phyloP scores from a whole-genome alignment of 2,888 invertebrate genomes.

The Phrixothrix hirtus region DNA sequence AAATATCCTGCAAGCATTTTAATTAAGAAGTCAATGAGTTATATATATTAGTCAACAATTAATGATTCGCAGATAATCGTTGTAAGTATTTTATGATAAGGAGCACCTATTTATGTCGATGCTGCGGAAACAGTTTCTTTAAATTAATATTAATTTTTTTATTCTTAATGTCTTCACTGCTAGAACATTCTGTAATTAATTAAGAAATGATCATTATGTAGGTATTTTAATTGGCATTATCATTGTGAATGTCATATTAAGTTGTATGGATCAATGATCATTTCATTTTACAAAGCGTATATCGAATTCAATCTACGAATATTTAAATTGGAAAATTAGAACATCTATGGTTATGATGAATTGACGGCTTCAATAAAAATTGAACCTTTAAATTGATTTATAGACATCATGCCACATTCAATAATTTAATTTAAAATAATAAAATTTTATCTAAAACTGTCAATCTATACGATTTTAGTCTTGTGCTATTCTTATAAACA shows the following conservation, averaged over 20 bases:
- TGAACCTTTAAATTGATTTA: slow-evolving; percentile 2
- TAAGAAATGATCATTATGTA: slow-evolving; percentile 12
- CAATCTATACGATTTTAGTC: too few species aligned
- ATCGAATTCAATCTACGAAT: slow-evolving; percentile 12
- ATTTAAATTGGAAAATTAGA: slow-evolving; percentile 21
- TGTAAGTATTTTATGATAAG: not conserved
- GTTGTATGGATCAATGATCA: slow-evolving; percentile 22
- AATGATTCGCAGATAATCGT: too few species aligned
- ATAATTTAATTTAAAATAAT: not conserved
- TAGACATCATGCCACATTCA: not conserved
- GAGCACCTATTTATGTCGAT: not conserved
- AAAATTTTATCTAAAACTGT: not conserved
- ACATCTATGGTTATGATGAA: slow-evolving; percentile 23
- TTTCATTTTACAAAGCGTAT: slow-evolving; percentile 13
- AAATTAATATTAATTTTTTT: slow-evolving; percentile 3
- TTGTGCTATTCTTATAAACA: too few species aligned
- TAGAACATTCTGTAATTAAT: slow-evolving; percentile 10
- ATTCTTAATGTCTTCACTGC: not conserved
- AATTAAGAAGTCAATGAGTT: too few species aligned
- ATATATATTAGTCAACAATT: too few species aligned
- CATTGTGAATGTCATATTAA: slow-evolving; percentile 19
- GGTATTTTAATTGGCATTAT: slow-evolving; percentile 28
- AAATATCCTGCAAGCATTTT: too few species aligned
- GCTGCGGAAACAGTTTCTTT: not conserved
- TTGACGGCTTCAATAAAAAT: slow-evolving; percentile 23